Evolutionary conservation across 2,888 invertebrate species (phyloP).

Genomic region (Ormyrus thymus): DNA sequence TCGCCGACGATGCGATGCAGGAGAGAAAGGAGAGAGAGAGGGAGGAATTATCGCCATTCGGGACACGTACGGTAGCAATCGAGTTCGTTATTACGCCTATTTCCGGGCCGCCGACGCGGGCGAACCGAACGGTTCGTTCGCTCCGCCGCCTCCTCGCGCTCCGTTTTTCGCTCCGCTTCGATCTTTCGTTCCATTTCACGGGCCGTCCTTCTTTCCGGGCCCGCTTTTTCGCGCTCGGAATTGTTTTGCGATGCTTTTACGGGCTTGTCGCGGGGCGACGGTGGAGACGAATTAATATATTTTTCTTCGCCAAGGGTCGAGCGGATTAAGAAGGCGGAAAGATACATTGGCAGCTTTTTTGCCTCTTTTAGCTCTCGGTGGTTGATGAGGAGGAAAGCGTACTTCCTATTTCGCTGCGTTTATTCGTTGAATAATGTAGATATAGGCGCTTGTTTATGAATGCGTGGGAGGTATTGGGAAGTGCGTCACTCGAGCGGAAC

Average conservation of each 20-base stretch:
- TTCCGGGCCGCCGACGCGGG: slow-evolving; percentile 61
- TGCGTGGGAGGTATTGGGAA: neutral
- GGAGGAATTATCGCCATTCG: slow-evolving; percentile 56
- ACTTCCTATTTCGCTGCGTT: too few relatives aligned
- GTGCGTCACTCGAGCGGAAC: slow-evolving; percentile 19
- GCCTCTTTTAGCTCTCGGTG: too few relatives aligned
- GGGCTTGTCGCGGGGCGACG: neutral
- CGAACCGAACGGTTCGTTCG: slow-evolving; percentile 3
- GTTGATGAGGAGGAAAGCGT: too few relatives aligned
- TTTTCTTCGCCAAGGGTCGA: too few relatives aligned
- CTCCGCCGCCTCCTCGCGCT: slow-evolving; percentile 6
- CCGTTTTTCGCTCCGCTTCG: neutral
- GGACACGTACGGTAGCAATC: slow-evolving; percentile 62
- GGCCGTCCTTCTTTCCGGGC: neutral
- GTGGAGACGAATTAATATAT: too few relatives aligned
- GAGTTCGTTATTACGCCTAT: slow-evolving; percentile 67
- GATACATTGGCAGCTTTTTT: too few relatives aligned
- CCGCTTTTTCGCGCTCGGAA: neutral
- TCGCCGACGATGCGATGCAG: neutral
- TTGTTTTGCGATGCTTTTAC: neutral
- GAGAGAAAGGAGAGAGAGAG: slow-evolving; percentile 2
- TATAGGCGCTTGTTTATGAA: neutral
- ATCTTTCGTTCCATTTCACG: neutral
- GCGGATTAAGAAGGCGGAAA: too few relatives aligned
- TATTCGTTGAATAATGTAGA: neutral